Evolutionary conservation across 2,888 invertebrate genomes (phyloP), one percentile per base, ranked within the genome.

Genomic region (Pinctada fucata): DNA sequence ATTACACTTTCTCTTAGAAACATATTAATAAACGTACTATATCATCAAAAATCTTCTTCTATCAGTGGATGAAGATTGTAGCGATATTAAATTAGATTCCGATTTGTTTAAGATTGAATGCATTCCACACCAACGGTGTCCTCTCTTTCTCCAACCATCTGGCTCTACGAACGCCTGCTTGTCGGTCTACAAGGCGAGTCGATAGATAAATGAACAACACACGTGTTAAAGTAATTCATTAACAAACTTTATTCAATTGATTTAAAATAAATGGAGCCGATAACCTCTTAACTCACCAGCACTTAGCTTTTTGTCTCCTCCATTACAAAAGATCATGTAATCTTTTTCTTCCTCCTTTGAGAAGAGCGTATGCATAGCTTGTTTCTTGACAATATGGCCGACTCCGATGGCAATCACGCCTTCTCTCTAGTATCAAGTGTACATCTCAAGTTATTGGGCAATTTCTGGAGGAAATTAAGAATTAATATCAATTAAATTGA

Each of bases 401-500:
- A 47, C 45, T 68, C 10, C 13, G 3, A 6, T 5, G 48, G 68
- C 48, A 8, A 47, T 68, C 16, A 47, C 68, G 47, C 47, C 47
- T 45, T 68, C 45, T 68, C 31, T 47, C 47, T 45, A 6, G 68
- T 45, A 68, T 45, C 47, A 68, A 68, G 68, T 68, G 68, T 68
- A 16, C 47, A 16, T 45, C 47, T 68, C 47, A 68, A 68, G 68
- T 68, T 74, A 74, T 66, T 74, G 74, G 74, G 65, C 49, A 50
- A 49, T 63, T 65, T 66, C 49, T 51, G 51, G 51, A 66, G 66
- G 66, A 52, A 63, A 72, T 71, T 49, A 16, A 74, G 66, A 74
- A 74, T 74, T 74, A 66, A 66, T 74, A 66, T 66, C 66, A 74
- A 74, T 74, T 74, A 74, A 66, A 66, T 50, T 50, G 66, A 74